Evolutionary conservation across 2,888 invertebrate species (phyloP).

Genomic region (Notocelia uddmanniana): DNA sequence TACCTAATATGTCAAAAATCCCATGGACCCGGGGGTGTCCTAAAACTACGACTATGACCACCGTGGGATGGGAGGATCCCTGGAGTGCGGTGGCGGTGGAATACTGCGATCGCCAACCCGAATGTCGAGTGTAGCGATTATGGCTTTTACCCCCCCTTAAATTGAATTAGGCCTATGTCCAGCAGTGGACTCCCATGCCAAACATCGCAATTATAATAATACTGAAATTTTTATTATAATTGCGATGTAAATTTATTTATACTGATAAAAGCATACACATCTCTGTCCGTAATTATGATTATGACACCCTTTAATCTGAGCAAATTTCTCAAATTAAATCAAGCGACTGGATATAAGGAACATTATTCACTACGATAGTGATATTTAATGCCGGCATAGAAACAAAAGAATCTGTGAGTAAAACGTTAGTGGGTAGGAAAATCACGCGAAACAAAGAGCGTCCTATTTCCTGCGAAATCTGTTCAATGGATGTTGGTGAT

Average conservation of each 20-base stretch:
- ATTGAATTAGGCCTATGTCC: too few relatives aligned
- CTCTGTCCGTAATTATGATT: neutral
- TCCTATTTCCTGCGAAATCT: slow-evolving; percentile 14
- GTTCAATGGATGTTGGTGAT: neutral
- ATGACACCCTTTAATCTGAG: neutral
- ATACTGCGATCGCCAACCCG: too few relatives aligned
- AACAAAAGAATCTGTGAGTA: slow-evolving; percentile 21
- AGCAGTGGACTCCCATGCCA: too few relatives aligned
- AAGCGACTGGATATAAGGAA: neutral
- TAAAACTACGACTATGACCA: too few relatives aligned
- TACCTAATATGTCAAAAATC: too few relatives aligned
- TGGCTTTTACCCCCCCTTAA: too few relatives aligned
- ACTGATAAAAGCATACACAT: neutral
- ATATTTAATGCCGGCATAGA: neutral
- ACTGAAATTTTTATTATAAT: neutral
- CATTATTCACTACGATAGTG: neutral
- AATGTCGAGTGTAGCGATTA: too few relatives aligned
- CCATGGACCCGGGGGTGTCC: too few relatives aligned
- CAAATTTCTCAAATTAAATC: neutral
- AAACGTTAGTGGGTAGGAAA: neutral
- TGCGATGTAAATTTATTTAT: too few relatives aligned
- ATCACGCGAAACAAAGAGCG: slow-evolving; percentile 11
- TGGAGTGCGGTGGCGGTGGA: too few relatives aligned
- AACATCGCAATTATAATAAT: neutral
- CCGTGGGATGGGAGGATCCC: too few relatives aligned